phyloP scores from a whole-genome alignment of 2,888 invertebrate species.

The Tiliacea citrago region DNA sequence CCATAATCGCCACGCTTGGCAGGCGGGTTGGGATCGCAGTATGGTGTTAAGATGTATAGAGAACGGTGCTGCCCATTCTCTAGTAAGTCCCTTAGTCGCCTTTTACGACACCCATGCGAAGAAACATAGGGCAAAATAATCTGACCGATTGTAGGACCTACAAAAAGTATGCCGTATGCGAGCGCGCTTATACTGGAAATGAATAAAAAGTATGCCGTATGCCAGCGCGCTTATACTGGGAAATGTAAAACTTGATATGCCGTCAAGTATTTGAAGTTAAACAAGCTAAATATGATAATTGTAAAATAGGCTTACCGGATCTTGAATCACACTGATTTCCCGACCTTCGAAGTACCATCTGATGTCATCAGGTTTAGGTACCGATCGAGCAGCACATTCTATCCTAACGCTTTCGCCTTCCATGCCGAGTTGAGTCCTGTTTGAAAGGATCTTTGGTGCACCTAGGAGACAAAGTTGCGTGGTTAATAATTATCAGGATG shows the following conservation, averaged over 20 bases:
- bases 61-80: too few species aligned
- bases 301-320: conserved; percentile 83
- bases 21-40: too few species aligned
- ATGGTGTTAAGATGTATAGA: too few species aligned
- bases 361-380: conserved; percentile 96
- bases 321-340: conserved; percentile 93
- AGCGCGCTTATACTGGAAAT: too few species aligned
- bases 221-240: too few species aligned
- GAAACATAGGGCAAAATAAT: too few species aligned
- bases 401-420: conserved; percentile 95
- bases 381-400: conserved; percentile 96
- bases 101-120: too few species aligned
- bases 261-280: neutral
- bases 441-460: conserved; percentile 95
- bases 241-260: neutral
- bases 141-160: too few species aligned
- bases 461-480: conserved; percentile 76
- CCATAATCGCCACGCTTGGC: too few species aligned
- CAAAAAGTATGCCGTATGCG: too few species aligned
- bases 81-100: too few species aligned
- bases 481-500: neutral
- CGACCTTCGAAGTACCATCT: conserved; percentile 96
- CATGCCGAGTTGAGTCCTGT: conserved; percentile 95
- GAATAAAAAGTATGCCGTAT: too few species aligned
- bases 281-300: neutral